Evolutionary conservation across 2,888 invertebrate genomes (phyloP).

Genomic region (Penaeus monodon): DNA sequence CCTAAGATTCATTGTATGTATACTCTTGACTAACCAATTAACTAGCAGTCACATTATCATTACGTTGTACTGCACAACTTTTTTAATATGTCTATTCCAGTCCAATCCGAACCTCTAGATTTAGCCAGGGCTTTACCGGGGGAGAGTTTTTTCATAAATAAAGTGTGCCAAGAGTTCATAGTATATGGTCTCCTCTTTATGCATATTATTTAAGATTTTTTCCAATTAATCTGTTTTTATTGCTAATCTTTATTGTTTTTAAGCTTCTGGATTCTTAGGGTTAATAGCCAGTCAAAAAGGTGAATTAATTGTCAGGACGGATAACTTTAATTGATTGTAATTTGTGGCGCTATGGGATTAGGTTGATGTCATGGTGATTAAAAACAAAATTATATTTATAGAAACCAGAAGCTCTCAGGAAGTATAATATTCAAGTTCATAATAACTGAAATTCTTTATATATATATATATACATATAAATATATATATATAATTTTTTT

Average conservation of each 20-base stretch:
- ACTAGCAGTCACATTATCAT: conserved; percentile 31
- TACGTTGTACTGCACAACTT: conserved; percentile 46
- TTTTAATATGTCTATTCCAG: conserved; percentile 43
- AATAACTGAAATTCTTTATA: conserved; percentile 10
- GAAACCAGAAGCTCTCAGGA: conserved; percentile 49
- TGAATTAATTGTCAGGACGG: too few relatives aligned
- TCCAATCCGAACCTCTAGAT: conserved; percentile 58
- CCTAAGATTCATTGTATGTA: conserved; percentile 21
- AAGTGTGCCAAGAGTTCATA: conserved; percentile 51
- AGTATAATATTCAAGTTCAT: conserved; percentile 35
- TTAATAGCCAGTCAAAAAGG: too few relatives aligned
- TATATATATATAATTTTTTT: background rate
- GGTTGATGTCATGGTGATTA: too few relatives aligned
- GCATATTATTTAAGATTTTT: conserved; percentile 33
- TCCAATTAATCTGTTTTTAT: conserved; percentile 9
- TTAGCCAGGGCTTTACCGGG: conserved; percentile 42
- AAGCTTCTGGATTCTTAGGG: conserved; percentile 39
- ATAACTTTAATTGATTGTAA: conserved; percentile 2
- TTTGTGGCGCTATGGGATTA: too few relatives aligned
- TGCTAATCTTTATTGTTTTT: conserved; percentile 24
- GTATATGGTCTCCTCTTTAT: conserved; percentile 6
- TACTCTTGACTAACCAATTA: conserved; percentile 39
- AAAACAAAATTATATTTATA: conserved; percentile 4
- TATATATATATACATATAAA: conserved; percentile 15
- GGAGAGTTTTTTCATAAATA: conserved; percentile 38